phyloP scores from a whole-genome alignment of 2,797 vertebrate genomes.

The Pipistrellus pipistrellus region DNA sequence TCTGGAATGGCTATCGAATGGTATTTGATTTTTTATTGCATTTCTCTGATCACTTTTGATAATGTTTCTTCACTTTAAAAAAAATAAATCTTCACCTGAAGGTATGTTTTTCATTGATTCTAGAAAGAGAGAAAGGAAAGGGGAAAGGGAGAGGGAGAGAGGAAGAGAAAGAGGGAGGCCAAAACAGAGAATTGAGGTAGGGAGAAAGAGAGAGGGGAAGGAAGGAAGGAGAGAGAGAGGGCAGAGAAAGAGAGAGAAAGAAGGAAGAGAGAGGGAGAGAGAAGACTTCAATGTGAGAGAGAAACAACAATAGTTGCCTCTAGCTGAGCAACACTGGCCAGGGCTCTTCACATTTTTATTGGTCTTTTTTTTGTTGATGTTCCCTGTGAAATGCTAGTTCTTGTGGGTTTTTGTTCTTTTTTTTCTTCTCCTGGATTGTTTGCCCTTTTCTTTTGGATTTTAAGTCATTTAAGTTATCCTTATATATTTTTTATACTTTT shows the following conservation, averaged over 20 bases:
- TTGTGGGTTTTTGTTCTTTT: not conserved
- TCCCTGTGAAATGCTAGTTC: not conserved
- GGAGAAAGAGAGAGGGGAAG: too few relatives aligned
- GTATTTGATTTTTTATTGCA: not conserved
- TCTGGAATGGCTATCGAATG: not conserved
- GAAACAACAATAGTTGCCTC: not conserved
- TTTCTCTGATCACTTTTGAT: not conserved
- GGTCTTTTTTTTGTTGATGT: not conserved
- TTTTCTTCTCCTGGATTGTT: not conserved
- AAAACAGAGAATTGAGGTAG: too few relatives aligned
- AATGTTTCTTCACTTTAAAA: not conserved
- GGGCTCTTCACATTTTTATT: not conserved
- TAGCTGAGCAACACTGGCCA: not conserved
- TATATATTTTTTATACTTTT: not conserved
- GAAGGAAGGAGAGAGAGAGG: too few relatives aligned
- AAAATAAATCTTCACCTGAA: not conserved
- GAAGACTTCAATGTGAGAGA: not conserved
- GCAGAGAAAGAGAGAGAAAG: fast-evolving
- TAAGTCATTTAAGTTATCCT: constrained; percentile 29
- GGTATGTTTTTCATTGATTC: not conserved
- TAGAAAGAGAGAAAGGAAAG: not conserved
- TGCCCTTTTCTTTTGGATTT: constrained; percentile 37
- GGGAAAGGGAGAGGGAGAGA: not conserved
- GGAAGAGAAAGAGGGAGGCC: not conserved
- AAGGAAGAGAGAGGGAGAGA: too few relatives aligned